Evolutionary conservation across 2,113 vertebrate species (phyloP).

Genomic region (Elachura formosa): DNA sequence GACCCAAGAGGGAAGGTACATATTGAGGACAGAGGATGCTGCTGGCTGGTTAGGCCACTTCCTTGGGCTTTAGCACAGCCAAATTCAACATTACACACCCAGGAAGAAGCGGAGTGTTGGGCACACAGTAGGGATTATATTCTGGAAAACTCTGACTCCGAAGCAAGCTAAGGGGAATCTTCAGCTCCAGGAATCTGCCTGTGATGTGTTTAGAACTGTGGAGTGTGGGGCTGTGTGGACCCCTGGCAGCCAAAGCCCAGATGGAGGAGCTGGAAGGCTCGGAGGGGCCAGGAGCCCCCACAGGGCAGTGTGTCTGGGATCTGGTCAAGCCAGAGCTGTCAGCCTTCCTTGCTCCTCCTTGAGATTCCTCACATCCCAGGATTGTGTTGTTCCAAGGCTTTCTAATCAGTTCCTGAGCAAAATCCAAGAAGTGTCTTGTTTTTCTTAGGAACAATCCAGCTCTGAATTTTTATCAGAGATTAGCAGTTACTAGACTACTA

Average conservation of each 20-base stretch:
- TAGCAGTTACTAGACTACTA: background rate
- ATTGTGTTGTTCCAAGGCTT: background rate
- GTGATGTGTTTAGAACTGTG: background rate
- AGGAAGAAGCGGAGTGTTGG: background rate
- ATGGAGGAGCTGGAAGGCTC: background rate
- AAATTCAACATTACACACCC: background rate
- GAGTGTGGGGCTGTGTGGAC: too few species aligned
- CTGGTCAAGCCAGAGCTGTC: background rate
- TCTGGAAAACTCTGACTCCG: background rate
- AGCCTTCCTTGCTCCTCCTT: background rate
- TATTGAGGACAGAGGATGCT: background rate
- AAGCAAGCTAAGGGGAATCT: background rate
- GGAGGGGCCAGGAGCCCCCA: background rate
- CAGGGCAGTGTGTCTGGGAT: background rate
- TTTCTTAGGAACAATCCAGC: background rate
- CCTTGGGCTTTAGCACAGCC: background rate
- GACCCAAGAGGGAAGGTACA: fast-evolving
- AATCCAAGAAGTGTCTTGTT: background rate
- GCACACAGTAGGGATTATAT: background rate
- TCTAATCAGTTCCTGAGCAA: background rate
- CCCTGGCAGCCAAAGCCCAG: background rate
- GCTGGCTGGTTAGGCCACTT: background rate
- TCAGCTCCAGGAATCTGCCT: background rate
- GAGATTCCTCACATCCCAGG: background rate
- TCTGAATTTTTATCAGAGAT: background rate